phyloP scores from a whole-genome alignment of 2,888 invertebrate species.

The Heliconius ismenius region DNA sequence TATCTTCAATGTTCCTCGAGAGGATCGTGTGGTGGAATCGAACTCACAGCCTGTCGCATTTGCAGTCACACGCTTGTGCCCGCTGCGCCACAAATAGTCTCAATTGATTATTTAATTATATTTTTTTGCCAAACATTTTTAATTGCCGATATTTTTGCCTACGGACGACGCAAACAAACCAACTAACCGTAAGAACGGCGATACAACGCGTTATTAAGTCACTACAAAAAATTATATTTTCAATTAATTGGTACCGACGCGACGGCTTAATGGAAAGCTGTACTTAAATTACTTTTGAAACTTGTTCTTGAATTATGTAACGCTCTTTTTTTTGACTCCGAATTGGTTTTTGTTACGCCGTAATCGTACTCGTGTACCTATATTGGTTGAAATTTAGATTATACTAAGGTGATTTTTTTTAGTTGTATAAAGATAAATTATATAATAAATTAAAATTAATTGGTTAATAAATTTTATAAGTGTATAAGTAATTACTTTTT shows the following conservation, averaged over 20 bases:
- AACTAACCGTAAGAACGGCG: background rate
- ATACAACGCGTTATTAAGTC: background rate
- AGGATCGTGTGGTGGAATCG: too few relatives aligned
- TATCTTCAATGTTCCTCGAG: too few relatives aligned
- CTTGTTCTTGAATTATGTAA: conserved; percentile 31
- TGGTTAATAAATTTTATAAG: background rate
- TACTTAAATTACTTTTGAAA: conserved; percentile 24
- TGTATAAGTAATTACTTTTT: background rate
- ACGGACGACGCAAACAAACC: background rate
- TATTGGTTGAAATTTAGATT: conserved; percentile 6
- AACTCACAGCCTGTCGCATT: background rate
- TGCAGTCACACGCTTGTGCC: background rate
- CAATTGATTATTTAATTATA: conserved; percentile 8
- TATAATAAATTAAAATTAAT: conserved; percentile 5
- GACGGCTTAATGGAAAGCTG: conserved; percentile 21
- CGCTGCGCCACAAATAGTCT: background rate
- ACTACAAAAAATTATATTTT: background rate
- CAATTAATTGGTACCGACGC: conserved; percentile 24
- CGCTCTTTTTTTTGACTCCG: conserved; percentile 12
- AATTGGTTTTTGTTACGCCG: background rate
- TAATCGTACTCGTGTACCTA: background rate
- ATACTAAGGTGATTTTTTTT: background rate
- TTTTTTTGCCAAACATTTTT: conserved; percentile 11
- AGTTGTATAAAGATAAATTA: background rate
- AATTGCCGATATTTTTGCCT: conserved; percentile 3